Conservation (phyloP, 2,113 vertebrate genomes). For the Cervus canadensis region DNA sequence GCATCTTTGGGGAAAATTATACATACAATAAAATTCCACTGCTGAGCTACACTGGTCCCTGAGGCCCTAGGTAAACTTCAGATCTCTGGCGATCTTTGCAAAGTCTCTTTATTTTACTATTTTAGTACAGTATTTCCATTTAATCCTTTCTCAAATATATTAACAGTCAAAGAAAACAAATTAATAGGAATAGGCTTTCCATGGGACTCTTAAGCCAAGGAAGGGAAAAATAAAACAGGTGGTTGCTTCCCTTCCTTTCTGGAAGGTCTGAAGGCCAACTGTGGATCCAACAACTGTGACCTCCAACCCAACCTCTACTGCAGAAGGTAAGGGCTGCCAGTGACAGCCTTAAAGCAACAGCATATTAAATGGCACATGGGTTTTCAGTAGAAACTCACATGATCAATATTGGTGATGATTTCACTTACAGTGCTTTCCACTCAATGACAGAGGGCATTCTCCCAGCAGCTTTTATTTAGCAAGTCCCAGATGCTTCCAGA, state of each 20-base stretch:
- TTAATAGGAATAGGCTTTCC: slow-evolving; percentile 71
- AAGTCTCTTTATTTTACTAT: slow-evolving; percentile 65
- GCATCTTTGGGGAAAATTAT: slow-evolving; percentile 28
- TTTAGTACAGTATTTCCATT: slow-evolving; percentile 53
- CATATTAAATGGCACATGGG: neutral
- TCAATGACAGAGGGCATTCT: slow-evolving; percentile 59
- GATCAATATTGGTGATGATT: slow-evolving; percentile 46
- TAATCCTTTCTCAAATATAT: slow-evolving; percentile 81
- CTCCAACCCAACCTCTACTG: slow-evolving; percentile 46
- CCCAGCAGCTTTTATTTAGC: slow-evolving; percentile 68
- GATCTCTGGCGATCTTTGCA: slow-evolving; percentile 39
- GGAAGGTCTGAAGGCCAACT: slow-evolving; percentile 23
- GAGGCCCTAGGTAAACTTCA: slow-evolving; percentile 27
- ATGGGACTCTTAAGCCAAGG: slow-evolving; percentile 66
- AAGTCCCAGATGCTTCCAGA: slow-evolving; percentile 70
- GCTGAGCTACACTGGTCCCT: slow-evolving; percentile 32
- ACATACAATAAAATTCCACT: slow-evolving; percentile 54
- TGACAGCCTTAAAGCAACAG: slow-evolving; percentile 42
- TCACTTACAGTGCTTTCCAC: slow-evolving; percentile 62
- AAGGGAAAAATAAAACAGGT: slow-evolving; percentile 73
- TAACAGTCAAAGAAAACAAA: slow-evolving; percentile 81
- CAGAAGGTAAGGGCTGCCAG: slow-evolving; percentile 19
- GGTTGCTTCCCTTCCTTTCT: slow-evolving; percentile 68
- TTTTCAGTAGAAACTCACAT: slow-evolving; percentile 36
- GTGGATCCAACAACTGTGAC: neutral